Conservation (phyloP, 2,113 vertebrate genomes). For the Perca fluviatilis region DNA sequence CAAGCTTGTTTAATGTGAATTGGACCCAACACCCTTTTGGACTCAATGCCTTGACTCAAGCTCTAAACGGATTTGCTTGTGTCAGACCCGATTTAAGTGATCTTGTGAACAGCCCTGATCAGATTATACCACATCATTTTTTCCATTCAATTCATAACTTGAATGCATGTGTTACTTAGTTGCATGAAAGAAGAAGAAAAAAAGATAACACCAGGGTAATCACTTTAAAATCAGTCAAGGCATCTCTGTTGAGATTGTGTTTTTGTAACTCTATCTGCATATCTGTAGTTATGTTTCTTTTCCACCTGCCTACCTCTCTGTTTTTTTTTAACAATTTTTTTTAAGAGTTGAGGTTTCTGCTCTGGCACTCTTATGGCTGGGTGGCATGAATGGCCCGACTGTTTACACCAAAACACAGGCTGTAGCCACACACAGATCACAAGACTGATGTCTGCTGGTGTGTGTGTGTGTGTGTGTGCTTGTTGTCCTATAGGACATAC, state of each 20-base stretch:
- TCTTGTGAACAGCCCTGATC: not conserved
- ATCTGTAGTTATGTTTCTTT: not conserved
- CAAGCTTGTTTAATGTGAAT: not conserved
- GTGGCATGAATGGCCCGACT: slow-evolving; percentile 68
- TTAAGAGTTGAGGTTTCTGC: slow-evolving; percentile 4
- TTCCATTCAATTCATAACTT: too few species aligned
- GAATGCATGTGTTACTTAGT: not conserved
- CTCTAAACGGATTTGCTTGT: too few species aligned
- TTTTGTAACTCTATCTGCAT: slow-evolving; percentile 7
- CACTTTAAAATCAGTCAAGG: not conserved
- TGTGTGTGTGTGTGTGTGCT: slow-evolving; percentile 32
- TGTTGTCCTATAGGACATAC: slow-evolving; percentile 27
- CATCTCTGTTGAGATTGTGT: not conserved
- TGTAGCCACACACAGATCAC: slow-evolving; percentile 71
- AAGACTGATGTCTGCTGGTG: slow-evolving; percentile 69
- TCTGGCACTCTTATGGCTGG: slow-evolving; percentile 42
- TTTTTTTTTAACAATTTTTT: not conserved
- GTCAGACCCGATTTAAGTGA: too few species aligned
- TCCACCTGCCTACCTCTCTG: not conserved
- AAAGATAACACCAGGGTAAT: not conserved
- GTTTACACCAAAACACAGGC: slow-evolving; percentile 76
- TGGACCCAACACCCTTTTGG: not conserved
- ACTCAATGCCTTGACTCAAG: not conserved
- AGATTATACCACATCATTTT: not conserved
- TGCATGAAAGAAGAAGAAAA: too few species aligned